Base-by-base conservation (phyloP, 2,797 vertebrate species). In the Eurystomus glaucurus region DNA sequence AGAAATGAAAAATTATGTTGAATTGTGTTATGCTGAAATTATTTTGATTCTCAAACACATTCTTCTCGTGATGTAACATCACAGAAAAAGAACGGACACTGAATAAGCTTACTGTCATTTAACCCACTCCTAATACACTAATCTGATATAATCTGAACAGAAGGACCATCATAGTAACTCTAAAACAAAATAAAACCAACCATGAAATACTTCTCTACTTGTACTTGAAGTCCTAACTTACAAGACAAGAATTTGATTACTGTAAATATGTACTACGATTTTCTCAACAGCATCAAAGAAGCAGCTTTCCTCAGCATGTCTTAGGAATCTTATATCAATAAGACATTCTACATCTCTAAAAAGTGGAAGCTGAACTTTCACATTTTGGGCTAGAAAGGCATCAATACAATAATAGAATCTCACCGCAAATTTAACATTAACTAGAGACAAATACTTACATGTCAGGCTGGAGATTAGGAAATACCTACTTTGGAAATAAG, bases 381-480 rank as follows among this genome's bases (percentile, higher is more conserved):
- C 57, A n/a, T 80, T 79, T 50, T 51, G 18, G 81, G 51, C 76
- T 85, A 77, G 29, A 76, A n/a, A 50, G 83, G 16, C 35, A 80
- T 58, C 28, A 50, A 62, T 21, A 64, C 26, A 70, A 37, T 17
- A 96, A 37, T 10, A 85, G 74, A 58, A 82, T 74, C 78, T 88
- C 48, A 90, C 4, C 6, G 9, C 6, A 58, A 46, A 20, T 75
- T 84, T 78, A 91, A 58, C n/a, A 66, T 52, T 93, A 88, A 68
- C 71, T 54, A 10, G 37, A 85, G 16, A 71, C 19, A 85, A 87
- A 54, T 84, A 85, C 28, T 76, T 90, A 35, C 35, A 13, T 43
- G 35, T 52, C 77, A 55, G 78, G 41, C 25, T 69, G 26, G 41
- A 85, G 39, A 90, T 75, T 10, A 83, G 35, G 17, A 43, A 85